Evolutionary conservation across 2,888 invertebrate genomes (phyloP).

Genomic region (Callinectes sapidus): DNA sequence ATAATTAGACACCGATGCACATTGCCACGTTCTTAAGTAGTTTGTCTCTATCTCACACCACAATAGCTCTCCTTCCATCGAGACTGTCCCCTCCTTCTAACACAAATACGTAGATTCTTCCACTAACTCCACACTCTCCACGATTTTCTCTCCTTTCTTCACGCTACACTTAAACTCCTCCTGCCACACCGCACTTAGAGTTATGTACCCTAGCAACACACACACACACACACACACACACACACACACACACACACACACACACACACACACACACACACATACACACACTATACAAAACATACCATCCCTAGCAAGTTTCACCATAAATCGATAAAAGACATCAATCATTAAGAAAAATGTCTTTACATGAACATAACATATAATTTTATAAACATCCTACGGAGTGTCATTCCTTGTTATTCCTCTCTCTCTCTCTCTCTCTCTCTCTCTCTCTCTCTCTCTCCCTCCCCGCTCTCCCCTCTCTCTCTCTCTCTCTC

Average conservation of each 20-base stretch:
- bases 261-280: neutral
- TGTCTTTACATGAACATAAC: neutral
- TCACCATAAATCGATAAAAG: neutral
- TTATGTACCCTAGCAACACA: neutral
- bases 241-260: neutral
- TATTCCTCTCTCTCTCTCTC: neutral
- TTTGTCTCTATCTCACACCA: neutral
- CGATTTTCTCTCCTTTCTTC: neutral
- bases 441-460: slow-evolving; percentile 31
- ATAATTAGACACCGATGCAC: neutral
- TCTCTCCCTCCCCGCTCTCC: slow-evolving; percentile 27
- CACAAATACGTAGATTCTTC: neutral
- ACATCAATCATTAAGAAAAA: neutral
- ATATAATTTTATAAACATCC: slow-evolving; percentile 15
- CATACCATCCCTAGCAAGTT: neutral
- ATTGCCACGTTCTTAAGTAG: neutral
- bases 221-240: neutral
- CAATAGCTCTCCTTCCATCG: neutral
- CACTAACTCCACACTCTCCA: neutral
- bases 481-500: neutral
- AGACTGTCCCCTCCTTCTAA: neutral
- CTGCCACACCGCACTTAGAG: neutral
- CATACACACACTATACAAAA: neutral
- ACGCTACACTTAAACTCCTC: neutral
- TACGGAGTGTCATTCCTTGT: neutral